phyloP scores from a whole-genome alignment of 2,888 invertebrate genomes.

The Odontothrips loti region DNA sequence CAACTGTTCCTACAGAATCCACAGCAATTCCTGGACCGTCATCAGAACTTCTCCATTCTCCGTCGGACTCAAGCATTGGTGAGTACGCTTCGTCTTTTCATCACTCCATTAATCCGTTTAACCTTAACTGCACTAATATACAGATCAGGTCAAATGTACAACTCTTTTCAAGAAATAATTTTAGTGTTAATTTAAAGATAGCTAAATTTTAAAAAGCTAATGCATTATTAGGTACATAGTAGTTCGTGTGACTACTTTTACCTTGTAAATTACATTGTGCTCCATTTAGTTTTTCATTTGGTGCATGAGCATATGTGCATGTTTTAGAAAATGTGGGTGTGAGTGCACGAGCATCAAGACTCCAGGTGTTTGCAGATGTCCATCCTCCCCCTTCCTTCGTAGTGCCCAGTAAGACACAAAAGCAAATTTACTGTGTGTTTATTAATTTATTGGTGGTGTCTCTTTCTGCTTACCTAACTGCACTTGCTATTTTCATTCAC shows the following conservation, averaged over 20 bases:
- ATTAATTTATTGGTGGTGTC: background rate
- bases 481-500: too few relatives aligned
- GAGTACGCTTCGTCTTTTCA: constrained; percentile 34
- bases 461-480: too few relatives aligned
- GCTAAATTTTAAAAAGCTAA: too few relatives aligned
- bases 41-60: constrained; percentile 43
- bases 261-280: too few relatives aligned
- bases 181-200: background rate
- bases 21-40: background rate
- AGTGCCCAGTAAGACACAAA: background rate
- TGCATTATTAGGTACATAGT: too few relatives aligned
- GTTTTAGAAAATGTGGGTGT: constrained; percentile 25
- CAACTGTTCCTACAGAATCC: background rate
- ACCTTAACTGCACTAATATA: background rate
- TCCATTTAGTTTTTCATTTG: background rate
- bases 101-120: background rate
- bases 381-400: constrained; percentile 7
- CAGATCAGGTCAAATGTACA: too few relatives aligned
- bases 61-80: constrained; percentile 48
- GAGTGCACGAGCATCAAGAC: constrained; percentile 19
- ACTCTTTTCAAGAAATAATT: background rate
- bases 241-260: too few relatives aligned
- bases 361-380: constrained; percentile 19
- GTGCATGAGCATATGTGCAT: constrained; percentile 18
- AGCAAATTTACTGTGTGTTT: background rate